Conservation (phyloP, 2,797 vertebrate genomes). For the Denticeps clupeoides region DNA sequence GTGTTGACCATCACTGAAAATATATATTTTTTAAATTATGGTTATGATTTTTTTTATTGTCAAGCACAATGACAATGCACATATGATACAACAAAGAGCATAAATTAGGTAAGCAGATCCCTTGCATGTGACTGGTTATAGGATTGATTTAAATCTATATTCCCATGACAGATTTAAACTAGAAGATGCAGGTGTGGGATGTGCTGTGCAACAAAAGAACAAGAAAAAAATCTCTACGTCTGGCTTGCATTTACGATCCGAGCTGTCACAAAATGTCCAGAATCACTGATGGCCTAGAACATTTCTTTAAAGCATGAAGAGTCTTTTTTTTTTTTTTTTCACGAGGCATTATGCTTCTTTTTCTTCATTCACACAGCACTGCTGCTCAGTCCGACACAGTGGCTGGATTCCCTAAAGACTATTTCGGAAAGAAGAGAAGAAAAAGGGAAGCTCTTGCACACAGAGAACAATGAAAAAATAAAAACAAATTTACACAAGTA, state of each 20-base stretch:
- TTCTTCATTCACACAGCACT: too few species aligned
- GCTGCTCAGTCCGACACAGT: slow-evolving; percentile 5
- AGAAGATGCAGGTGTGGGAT: neutral
- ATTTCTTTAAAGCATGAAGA: neutral
- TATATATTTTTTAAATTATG: too few species aligned
- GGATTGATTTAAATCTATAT: neutral
- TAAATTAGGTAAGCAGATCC: neutral
- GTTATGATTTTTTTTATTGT: neutral
- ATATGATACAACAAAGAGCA: neutral
- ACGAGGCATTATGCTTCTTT: too few species aligned
- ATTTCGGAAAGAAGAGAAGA: slow-evolving; percentile 40
- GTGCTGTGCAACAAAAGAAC: neutral
- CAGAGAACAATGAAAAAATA: slow-evolving; percentile 53
- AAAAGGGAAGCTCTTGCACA: slow-evolving; percentile 32
- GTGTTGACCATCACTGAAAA: too few species aligned
- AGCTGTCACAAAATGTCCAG: too few species aligned
- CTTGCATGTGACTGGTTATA: neutral
- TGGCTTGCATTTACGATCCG: too few species aligned
- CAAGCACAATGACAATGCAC: neutral
- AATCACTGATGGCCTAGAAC: neutral
- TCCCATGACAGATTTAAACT: neutral
- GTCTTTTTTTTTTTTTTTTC: neutral
- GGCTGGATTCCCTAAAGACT: slow-evolving; percentile 53
- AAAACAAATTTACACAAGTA: slow-evolving; percentile 64
- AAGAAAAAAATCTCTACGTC: too few species aligned